Evolutionary conservation across 2,113 vertebrate genomes (phyloP).

Genomic region (Silurus glanis): DNA sequence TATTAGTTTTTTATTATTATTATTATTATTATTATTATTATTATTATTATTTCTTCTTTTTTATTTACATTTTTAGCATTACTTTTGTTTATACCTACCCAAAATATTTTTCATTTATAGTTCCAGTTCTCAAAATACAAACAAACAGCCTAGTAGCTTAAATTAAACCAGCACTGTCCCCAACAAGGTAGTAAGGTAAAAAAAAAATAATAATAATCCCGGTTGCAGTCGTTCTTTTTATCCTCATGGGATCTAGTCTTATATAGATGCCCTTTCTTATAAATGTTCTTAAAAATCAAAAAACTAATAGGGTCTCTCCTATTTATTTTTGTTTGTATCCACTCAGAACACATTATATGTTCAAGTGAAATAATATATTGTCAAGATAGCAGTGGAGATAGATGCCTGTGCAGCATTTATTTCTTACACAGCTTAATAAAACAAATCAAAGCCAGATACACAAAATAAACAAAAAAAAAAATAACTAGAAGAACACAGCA

Average conservation of each 20-base stretch:
- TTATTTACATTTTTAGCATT: too few relatives aligned
- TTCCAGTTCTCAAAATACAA: background rate
- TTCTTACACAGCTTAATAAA: background rate
- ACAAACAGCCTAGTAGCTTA: background rate
- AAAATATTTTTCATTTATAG: background rate
- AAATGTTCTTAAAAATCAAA: background rate
- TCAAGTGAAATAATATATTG: background rate
- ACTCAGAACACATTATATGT: background rate
- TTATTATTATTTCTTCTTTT: too few relatives aligned
- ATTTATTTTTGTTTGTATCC: background rate
- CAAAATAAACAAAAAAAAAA: background rate
- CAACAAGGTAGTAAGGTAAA: background rate
- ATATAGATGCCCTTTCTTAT: background rate
- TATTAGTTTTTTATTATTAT: too few relatives aligned
- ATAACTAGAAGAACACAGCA: too few relatives aligned
- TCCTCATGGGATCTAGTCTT: background rate
- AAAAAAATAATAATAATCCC: background rate
- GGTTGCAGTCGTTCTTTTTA: background rate
- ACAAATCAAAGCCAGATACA: background rate
- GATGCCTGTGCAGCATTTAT: background rate
- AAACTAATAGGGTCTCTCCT: background rate
- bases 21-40: too few relatives aligned
- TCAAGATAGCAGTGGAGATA: background rate
- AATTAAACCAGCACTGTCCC: background rate
- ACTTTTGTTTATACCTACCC: too few relatives aligned